These are phyloP conservation scores for Sinelater perroti DNA, from an alignment of 2,888 invertebrate species.

Conservation along the genomic window DNA sequence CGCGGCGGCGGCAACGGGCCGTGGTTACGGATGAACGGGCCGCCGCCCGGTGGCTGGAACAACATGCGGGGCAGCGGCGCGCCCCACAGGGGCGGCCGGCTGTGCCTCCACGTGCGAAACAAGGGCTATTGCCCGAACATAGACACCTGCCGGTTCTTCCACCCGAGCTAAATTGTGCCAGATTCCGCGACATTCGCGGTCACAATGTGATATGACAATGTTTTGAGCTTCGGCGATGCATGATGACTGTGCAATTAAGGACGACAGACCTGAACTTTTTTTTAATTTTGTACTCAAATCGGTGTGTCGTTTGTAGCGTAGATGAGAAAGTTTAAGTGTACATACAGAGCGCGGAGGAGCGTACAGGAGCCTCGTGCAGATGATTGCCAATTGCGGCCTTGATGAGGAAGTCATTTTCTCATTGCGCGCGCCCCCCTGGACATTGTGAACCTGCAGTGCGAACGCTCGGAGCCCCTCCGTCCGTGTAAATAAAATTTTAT, in stretches of 20 bases:
- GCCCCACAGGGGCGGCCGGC: slow-evolving; percentile 61
- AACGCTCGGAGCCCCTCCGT: not conserved
- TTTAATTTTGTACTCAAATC: slow-evolving; percentile 22
- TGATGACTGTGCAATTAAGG: slow-evolving; percentile 20
- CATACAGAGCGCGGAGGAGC: not conserved
- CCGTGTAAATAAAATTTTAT: not conserved
- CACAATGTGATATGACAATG: slow-evolving; percentile 12
- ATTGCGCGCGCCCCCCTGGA: slow-evolving; percentile 14
- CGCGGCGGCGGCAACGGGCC: slow-evolving; percentile 62
- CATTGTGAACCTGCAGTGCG: not conserved
- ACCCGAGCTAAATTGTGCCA: slow-evolving; percentile 63
- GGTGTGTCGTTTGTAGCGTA: slow-evolving; percentile 12
- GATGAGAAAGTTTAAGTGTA: slow-evolving; percentile 17
- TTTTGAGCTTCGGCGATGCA: not conserved
- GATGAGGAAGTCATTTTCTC: slow-evolving; percentile 38
- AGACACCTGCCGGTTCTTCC: slow-evolving; percentile 83
- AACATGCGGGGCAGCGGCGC: slow-evolving; percentile 49
- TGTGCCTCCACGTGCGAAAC: slow-evolving; percentile 82
- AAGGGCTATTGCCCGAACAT: slow-evolving; percentile 84
- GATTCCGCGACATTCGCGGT: not conserved
- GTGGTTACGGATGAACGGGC: slow-evolving; percentile 61
- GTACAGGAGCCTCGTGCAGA: not conserved
- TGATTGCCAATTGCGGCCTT: slow-evolving; percentile 17
- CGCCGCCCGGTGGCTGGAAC: slow-evolving; percentile 49
- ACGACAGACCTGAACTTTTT: slow-evolving; percentile 10